Conservation (phyloP, 2,113 vertebrate genomes). For the Cochlearius cochlearius region DNA sequence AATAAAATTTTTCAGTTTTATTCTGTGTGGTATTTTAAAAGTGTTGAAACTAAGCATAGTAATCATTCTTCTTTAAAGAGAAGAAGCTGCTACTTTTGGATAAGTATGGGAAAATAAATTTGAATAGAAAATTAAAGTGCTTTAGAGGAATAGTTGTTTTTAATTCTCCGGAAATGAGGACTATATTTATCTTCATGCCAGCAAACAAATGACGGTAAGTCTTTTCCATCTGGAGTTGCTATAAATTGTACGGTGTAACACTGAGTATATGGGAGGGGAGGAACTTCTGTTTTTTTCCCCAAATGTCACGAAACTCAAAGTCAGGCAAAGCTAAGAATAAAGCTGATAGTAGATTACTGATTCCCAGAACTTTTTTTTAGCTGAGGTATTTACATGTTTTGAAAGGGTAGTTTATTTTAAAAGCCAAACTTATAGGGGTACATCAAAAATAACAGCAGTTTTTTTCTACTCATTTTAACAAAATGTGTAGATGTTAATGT, state of each 20-base stretch:
- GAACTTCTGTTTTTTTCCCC: background rate
- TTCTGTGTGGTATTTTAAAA: background rate
- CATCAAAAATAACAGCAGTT: background rate
- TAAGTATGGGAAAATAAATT: background rate
- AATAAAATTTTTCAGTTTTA: constrained; percentile 41
- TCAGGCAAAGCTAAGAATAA: constrained; percentile 29
- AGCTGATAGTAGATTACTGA: background rate
- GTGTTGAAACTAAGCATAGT: background rate
- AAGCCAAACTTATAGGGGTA: background rate
- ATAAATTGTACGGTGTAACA: background rate
- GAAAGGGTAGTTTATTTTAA: background rate
- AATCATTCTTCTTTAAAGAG: background rate
- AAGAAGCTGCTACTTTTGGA: background rate
- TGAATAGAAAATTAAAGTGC: background rate
- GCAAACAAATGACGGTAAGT: background rate
- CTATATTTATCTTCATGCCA: constrained; percentile 36
- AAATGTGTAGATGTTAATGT: background rate
- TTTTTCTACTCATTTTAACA: background rate
- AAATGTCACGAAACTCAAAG: background rate
- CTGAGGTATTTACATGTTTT: background rate
- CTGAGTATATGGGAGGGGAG: background rate
- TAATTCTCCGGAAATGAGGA: background rate
- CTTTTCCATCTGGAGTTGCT: constrained; percentile 31
- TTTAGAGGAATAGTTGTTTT: background rate
- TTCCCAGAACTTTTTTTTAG: constrained; percentile 38